Evolutionary conservation across 2,888 invertebrate genomes (phyloP), one percentile per base, ranked within the genome.

Genomic region (Lepas anatifera): DNA sequence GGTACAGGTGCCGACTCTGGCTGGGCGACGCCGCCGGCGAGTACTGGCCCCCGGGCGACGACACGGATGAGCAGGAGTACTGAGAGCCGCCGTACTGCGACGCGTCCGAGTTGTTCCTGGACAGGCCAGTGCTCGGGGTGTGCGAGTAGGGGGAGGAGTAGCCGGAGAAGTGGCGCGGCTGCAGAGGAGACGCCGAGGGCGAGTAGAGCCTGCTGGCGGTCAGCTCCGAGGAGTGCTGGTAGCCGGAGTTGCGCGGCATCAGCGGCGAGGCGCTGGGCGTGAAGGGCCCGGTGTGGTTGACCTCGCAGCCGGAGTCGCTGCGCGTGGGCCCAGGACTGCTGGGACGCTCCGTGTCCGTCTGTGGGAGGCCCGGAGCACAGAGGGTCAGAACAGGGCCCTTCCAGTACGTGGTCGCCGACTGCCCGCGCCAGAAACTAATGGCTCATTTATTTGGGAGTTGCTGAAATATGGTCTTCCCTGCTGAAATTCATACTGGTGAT

Each of bases 21-120:
- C 41, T 4, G 16, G 72, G 72, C 70, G 72, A 72, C 41, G 73
- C 72, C 29, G 73, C 71, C 63, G 69, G 39, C 37, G 72, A 72
- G 67, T 72, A 72, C 70, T 74, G 73, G 27, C 72, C 70, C 11
- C 70, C 71, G 68, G 73, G 72, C 58, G 72, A 72, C 16, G 71
- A 72, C 27, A 72, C 73, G 22, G 72, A 73, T 66, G 74, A 73
- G 68, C 71, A 72, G 63, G 70, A 72, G 70, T 71, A 72, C 72
- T 73, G 72, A 22, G 74, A 74, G 37, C 72, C 73, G 32, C 72
- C 72, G 70, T 72, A 73, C 73, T 75, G 73, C n/a, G 89, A 92
- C 3, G 93, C 92, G 78, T 93, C 93, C 76, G 91, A 92, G 82
- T 93, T 93, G 82, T 92, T 93, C 72, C 93, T 86, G 70, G 91